A percentile compares a stretch with the other conserved stretches of the same genome.
These are phyloP conservation scores for Paguma larvata DNA, from an alignment of 2,797 vertebrate species.

Conservation along the genomic window DNA sequence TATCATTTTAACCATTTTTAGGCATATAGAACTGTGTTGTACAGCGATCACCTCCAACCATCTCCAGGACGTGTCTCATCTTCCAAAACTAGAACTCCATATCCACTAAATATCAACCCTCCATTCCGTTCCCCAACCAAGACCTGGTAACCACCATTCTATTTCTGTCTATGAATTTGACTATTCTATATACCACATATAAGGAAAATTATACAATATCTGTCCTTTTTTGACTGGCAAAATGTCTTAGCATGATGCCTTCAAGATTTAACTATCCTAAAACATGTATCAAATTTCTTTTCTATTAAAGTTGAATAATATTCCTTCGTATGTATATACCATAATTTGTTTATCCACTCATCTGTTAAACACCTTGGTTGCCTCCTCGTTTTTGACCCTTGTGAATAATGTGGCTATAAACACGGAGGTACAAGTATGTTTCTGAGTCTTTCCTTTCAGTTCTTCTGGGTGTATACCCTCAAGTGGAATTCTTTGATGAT, in stretches of 20 bases:
- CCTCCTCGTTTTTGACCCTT: background rate
- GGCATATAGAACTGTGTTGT: background rate
- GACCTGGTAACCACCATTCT: background rate
- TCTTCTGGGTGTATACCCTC: background rate
- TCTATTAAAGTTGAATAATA: background rate
- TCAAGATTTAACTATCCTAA: background rate
- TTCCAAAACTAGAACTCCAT: background rate
- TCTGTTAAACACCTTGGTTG: background rate
- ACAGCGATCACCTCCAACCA: background rate
- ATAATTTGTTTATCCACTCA: background rate
- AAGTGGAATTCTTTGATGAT: background rate
- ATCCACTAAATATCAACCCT: fast-evolving
- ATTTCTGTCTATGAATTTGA: background rate
- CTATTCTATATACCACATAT: background rate
- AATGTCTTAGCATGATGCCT: background rate
- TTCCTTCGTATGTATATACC: background rate
- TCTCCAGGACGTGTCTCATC: background rate
- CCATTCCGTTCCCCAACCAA: background rate
- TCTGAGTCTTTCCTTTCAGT: background rate
- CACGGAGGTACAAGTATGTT: background rate
- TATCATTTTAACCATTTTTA: background rate
- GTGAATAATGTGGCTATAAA: background rate
- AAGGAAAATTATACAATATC: background rate
- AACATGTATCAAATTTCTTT: background rate
- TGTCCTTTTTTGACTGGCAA: background rate